phyloP scores from a whole-genome alignment of 2,797 vertebrate genomes.

The Argyrosomus regius region DNA sequence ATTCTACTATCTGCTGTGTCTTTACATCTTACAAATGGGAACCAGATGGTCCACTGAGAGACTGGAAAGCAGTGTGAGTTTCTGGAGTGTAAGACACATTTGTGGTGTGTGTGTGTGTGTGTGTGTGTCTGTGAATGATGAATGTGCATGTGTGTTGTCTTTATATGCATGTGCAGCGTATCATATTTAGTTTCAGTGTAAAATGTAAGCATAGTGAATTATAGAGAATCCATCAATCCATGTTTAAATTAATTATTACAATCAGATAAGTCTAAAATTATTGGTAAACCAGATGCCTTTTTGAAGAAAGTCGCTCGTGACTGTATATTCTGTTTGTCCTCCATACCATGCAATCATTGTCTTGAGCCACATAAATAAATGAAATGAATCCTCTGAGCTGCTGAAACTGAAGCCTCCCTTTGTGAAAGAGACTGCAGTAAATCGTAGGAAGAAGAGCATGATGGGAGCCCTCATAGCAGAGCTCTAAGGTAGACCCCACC shows the following conservation, averaged over 20 bases:
- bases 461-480: slow-evolving; percentile 18
- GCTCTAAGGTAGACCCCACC: slow-evolving; percentile 14
- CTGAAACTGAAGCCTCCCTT: slow-evolving; percentile 3
- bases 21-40: slow-evolving; percentile 18
- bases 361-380: neutral
- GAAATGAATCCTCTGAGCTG: slow-evolving; percentile 1
- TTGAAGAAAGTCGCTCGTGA: no score
- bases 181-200: no score
- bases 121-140: neutral
- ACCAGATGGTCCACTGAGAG: slow-evolving; percentile 17
- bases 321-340: no score
- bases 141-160: neutral
- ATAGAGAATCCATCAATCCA: no score
- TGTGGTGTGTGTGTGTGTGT: neutral
- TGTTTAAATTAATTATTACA: no score
- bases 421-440: slow-evolving; percentile 12
- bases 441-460: slow-evolving; percentile 5
- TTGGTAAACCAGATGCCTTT: no score
- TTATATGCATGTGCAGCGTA: neutral
- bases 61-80: slow-evolving; percentile 3
- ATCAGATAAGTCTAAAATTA: no score
- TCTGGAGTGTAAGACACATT: neutral
- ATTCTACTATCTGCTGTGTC: neutral
- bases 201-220: no score
- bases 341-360: no score